These are phyloP conservation scores for Prosopocoilus inquinatus DNA, from an alignment of 2,888 invertebrate genomes.

Conservation along the genomic window DNA sequence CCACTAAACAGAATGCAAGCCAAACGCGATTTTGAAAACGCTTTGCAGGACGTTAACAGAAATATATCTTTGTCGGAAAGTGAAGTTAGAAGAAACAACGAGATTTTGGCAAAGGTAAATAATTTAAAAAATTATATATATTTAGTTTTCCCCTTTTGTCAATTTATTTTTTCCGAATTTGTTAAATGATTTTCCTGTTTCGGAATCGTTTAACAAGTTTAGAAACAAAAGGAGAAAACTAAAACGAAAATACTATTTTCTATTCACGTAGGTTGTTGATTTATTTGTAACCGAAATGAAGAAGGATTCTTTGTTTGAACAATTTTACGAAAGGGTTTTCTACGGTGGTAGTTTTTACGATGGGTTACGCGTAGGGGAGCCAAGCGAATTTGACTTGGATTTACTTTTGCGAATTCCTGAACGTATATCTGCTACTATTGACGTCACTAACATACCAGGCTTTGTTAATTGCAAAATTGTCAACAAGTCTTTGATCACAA, in stretches of 20 bases:
- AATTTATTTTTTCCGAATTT: too few relatives aligned
- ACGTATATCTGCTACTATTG: too few relatives aligned
- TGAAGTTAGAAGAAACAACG: constrained; percentile 34
- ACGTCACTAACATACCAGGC: too few relatives aligned
- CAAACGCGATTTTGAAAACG: constrained; percentile 25
- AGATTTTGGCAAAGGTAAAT: constrained; percentile 49
- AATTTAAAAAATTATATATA: neutral
- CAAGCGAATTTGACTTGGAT: constrained; percentile 65
- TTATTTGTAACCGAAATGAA: constrained; percentile 40
- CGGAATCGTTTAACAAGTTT: too few relatives aligned
- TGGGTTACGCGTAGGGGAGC: constrained; percentile 56
- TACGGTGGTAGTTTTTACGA: constrained; percentile 63
- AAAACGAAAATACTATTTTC: too few relatives aligned
- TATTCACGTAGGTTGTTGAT: constrained; percentile 30
- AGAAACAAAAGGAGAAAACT: too few relatives aligned
- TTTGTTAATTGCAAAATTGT: too few relatives aligned
- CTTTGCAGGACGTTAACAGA: constrained; percentile 30
- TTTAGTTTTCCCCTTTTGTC: too few relatives aligned
- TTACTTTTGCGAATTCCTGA: constrained; percentile 47
- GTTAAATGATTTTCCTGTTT: too few relatives aligned
- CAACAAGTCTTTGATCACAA: too few relatives aligned
- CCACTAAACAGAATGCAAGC: neutral
- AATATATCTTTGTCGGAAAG: constrained; percentile 27
- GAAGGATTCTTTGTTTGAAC: constrained; percentile 38
- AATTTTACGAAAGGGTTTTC: constrained; percentile 40